Evolutionary conservation across 2,888 invertebrate genomes (phyloP).

Genomic region (Cephalotes varians): DNA sequence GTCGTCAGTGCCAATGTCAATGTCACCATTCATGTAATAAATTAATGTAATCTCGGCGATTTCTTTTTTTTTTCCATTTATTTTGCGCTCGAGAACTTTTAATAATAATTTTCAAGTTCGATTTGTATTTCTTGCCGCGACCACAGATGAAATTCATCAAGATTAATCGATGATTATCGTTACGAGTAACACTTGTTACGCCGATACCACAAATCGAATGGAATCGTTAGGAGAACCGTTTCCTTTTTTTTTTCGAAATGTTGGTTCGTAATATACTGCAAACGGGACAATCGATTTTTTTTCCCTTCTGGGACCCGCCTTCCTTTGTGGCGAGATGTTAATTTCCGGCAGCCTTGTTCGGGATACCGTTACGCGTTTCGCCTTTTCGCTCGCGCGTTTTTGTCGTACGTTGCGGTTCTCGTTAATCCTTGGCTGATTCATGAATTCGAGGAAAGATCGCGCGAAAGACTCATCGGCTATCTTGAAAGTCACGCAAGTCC

Average conservation of each 20-base stretch:
- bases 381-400: conserved; percentile 31
- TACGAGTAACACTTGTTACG: neutral
- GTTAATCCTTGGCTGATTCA: conserved; percentile 50
- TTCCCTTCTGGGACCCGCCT: neutral
- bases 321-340: conserved; percentile 29
- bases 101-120: neutral
- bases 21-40: conserved; percentile 69
- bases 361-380: conserved; percentile 36
- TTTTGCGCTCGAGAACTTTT: no score
- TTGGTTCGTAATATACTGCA: neutral
- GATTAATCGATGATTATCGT: neutral
- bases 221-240: neutral
- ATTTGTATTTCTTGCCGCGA: neutral
- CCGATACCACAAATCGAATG: neutral
- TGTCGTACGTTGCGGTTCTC: conserved; percentile 15
- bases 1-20: conserved; percentile 78
- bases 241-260: neutral
- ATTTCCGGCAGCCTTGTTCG: conserved; percentile 36
- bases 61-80: neutral
- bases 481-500: conserved; percentile 5
- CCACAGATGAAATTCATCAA: neutral
- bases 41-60: neutral
- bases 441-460: conserved; percentile 4
- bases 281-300: conserved; percentile 13
- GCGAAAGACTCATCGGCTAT: conserved; percentile 24